Base-by-base conservation (phyloP, 1,140 invertebrate species). In the Procambarus clarkii region DNA sequence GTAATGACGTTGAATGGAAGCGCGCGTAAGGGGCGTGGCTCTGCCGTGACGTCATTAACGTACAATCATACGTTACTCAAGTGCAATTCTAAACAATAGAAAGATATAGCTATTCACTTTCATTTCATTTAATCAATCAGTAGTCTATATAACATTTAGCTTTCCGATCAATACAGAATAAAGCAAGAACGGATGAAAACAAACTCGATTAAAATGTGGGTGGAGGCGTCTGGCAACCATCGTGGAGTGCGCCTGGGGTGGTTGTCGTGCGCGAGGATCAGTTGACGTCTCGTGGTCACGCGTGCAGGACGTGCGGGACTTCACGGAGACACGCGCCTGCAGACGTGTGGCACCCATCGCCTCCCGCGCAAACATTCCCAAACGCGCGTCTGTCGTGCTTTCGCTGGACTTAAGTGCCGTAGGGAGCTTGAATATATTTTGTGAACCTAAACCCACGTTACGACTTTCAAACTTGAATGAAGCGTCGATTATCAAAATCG, bases 231-330 rank as follows among this genome's bases (percentile, higher is more conserved):
- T 74, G 83, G 83, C 64, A 85, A 45, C 64, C 8, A 0, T 8
- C 11, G n/a, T 44, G 13, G 46, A 46, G 86, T 71, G 78, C 58
- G 74, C 60, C 77, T 69, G 7, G 64, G 58, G 78, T 71, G 86
- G 18, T 18, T n/a, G 78, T 81, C 86, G 86, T 58, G 86, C 78
- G 86, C 86, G 45, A 58, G 58, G 58, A 82, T 78, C 86, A 88
- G 86, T 88, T 88, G 78, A 88, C 86, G 86, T 88, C 86, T 88
- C 54, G 86, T 58, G 69, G 86, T 69, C 86, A 50, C 80, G 86
- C 74, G 86, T 81, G 78, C 7, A 18, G 78, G 79, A 60, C 45
- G 60, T 34, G n/a, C 60, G 24, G 18, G 44, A 60, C 45, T 79
- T 48, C 21, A 21, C 9, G 11, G 45, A 69, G 60, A 77, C 78